phyloP scores from a whole-genome alignment of 2,113 vertebrate genomes.

The Labeo rohita region DNA sequence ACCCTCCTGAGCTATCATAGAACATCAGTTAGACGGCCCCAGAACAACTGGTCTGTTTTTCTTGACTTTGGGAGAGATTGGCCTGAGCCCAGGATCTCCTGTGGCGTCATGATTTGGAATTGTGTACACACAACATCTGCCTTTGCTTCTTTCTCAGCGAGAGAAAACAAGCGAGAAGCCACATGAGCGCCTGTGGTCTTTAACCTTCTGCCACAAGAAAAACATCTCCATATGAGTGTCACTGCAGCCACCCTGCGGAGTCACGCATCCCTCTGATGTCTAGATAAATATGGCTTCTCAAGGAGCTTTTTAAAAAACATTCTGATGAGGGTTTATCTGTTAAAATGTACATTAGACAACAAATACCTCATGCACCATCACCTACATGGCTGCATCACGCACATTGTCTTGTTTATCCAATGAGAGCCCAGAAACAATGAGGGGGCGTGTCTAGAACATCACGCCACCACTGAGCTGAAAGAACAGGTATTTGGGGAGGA shows the following conservation, averaged over 20 bases:
- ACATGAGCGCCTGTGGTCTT: constrained; percentile 22
- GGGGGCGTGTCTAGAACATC: background rate
- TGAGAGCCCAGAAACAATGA: background rate
- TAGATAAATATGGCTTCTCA: background rate
- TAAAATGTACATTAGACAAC: background rate
- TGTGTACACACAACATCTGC: constrained; percentile 39
- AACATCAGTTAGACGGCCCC: background rate
- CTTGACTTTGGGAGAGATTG: constrained; percentile 9
- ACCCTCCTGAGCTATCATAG: background rate
- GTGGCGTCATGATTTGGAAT: background rate
- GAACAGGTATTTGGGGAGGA: constrained; percentile 4
- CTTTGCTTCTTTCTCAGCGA: constrained; percentile 19
- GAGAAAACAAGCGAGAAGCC: constrained; percentile 35
- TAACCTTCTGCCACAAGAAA: constrained; percentile 35
- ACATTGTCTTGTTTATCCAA: background rate
- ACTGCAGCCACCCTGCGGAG: background rate
- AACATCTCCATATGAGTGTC: constrained; percentile 36
- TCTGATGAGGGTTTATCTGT: background rate
- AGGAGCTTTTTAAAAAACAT: background rate
- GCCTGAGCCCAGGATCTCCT: background rate
- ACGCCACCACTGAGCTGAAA: constrained; percentile 15
- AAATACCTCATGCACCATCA: background rate
- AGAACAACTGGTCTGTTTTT: constrained; percentile 17
- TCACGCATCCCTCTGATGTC: background rate
- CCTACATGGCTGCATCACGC: background rate